Evolutionary conservation across 2,113 vertebrate genomes (phyloP).

Genomic region (Gorsachius goisagi): DNA sequence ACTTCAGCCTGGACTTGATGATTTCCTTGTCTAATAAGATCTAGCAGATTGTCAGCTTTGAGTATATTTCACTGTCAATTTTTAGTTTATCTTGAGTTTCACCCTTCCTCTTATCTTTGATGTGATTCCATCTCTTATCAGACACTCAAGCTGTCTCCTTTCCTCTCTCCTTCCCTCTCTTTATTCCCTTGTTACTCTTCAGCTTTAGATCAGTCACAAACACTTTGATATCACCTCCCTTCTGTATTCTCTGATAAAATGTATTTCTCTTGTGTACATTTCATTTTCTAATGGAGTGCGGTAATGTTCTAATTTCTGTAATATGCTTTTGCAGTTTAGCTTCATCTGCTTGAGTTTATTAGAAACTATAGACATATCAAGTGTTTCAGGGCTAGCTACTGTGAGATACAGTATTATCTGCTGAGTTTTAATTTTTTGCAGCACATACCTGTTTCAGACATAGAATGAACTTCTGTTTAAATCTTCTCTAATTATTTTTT

Average conservation of each 20-base stretch:
- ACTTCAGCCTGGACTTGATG: not conserved
- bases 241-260: constrained; percentile 5
- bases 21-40: not conserved
- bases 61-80: not conserved
- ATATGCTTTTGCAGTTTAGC: not conserved
- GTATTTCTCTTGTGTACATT: not conserved
- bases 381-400: not conserved
- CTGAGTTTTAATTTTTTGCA: not conserved
- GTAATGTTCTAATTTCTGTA: not conserved
- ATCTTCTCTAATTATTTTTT: not conserved
- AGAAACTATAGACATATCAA: not conserved
- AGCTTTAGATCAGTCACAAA: constrained; percentile 5
- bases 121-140: constrained; percentile 18
- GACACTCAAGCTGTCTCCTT: not conserved
- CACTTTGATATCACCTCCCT: not conserved
- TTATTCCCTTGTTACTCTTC: not conserved
- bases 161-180: not conserved
- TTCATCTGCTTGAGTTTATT: not conserved
- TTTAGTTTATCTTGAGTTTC: not conserved
- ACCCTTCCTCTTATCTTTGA: not conserved
- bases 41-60: not conserved
- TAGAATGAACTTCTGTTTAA: not conserved
- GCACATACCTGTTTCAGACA: not conserved
- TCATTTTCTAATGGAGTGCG: not conserved
- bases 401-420: not conserved